Evolutionary conservation across 2,797 vertebrate genomes (phyloP).

Genomic region (Pangasius mekongensis): DNA sequence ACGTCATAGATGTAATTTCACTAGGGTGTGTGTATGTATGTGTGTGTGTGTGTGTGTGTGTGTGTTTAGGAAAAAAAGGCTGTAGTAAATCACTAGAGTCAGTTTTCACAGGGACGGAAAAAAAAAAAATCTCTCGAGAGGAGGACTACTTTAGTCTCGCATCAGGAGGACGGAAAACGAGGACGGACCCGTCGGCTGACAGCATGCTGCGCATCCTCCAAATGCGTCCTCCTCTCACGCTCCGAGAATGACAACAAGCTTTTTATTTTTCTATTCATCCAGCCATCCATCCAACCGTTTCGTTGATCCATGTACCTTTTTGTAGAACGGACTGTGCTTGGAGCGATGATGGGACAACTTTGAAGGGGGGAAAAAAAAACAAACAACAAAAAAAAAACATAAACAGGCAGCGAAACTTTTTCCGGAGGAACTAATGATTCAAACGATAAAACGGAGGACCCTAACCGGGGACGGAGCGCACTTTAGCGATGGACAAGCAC

Average conservation of each 20-base stretch:
- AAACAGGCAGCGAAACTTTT: background rate
- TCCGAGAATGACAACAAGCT: slow-evolving; percentile 55
- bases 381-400: no score
- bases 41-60: slow-evolving; percentile 47
- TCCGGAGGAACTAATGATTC: background rate
- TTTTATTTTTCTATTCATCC: slow-evolving; percentile 53
- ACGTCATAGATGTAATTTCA: slow-evolving; percentile 48
- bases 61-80: slow-evolving; percentile 41
- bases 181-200: slow-evolving; percentile 65
- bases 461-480: background rate
- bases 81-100: slow-evolving; percentile 61
- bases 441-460: background rate
- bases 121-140: slow-evolving; percentile 19
- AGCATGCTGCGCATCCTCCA: slow-evolving; percentile 74
- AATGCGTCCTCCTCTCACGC: slow-evolving; percentile 65
- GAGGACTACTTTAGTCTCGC: slow-evolving; percentile 67
- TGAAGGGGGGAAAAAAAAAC: background rate
- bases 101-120: slow-evolving; percentile 57
- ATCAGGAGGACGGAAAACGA: slow-evolving; percentile 67
- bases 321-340: slow-evolving; percentile 1
- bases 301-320: background rate
- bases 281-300: background rate
- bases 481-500: background rate
- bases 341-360: background rate
- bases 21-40: slow-evolving; percentile 65